Base-by-base conservation (phyloP, 2,797 vertebrate species). In the Hephaestus fuliginosus region DNA sequence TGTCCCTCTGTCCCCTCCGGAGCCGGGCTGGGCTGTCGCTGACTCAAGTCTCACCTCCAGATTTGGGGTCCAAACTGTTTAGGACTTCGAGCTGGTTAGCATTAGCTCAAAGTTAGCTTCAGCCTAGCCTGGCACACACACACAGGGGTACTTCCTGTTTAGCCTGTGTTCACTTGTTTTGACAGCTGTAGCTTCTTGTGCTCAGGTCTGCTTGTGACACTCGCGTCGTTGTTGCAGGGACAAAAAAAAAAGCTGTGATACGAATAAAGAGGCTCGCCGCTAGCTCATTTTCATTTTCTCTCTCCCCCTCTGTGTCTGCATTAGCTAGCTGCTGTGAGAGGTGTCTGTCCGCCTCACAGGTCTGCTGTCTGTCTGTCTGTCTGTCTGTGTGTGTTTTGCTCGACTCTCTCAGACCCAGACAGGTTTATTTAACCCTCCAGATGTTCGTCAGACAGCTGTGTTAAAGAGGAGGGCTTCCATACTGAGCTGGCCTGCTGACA, bases 21-120 rank as follows among this genome's bases (percentile, higher is more conserved):
- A 73, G 30, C 71, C 60, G 62, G 83, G 84, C 58, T 25, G 78
- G 79, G 80, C 71, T 89, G 79, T 68, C 46, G 67, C 78, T 71
- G 36, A 71, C 48, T 18, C 73, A 18, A 56, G n/a, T 60, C 62
- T 73, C 70, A 58, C 74, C 68, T 81, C 77, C 33, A 36, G 36
- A 84, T 60, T 61, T 25, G 67, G 79, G 80, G 52, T 76, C 67
- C 51, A 88, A 90, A 25, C 67, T 90, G 93, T 94, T 91, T 74
- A 83, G 91, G 89, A 92, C 88, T 91, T 91, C 83, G 90, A 88
- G 92, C 90, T 88, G 78, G 70, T 85, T 91, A 93, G 91, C 93
- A 39, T 78, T 55, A 85, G 87, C 86, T 83, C 41, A 14, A 65
- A 52, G 61, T 9, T 74, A 25, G 25, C 25, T 25, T 7, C 7